phyloP scores from a whole-genome alignment of 2,113 vertebrate species.

The Cyprinodon brontotheroides region DNA sequence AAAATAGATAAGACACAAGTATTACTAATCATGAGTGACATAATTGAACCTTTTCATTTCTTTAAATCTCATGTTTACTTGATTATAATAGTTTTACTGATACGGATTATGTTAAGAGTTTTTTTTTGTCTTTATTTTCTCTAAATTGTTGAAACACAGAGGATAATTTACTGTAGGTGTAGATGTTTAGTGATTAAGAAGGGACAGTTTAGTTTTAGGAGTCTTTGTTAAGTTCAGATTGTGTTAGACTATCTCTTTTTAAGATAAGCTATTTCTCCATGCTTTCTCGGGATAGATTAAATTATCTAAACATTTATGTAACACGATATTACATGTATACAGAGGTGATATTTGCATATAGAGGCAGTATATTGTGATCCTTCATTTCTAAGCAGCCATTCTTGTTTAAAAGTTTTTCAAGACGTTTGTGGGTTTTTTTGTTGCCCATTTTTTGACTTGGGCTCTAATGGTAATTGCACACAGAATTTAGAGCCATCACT shows the following conservation, averaged over 20 bases:
- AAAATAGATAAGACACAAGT: conserved; percentile 77
- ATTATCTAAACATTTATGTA: conserved; percentile 76
- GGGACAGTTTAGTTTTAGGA: conserved; percentile 74
- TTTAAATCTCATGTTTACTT: conserved; percentile 77
- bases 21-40: conserved; percentile 78
- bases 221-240: conserved; percentile 75
- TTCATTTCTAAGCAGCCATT: conserved; percentile 68
- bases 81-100: conserved; percentile 75
- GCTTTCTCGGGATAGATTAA: conserved; percentile 65
- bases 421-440: conserved; percentile 50
- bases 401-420: conserved; percentile 47
- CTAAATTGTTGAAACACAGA: conserved; percentile 62
- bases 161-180: conserved; percentile 73
- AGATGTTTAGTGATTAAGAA: conserved; percentile 74
- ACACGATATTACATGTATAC: conserved; percentile 77
- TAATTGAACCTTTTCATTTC: conserved; percentile 71
- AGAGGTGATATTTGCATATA: conserved; percentile 78
- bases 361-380: conserved; percentile 75
- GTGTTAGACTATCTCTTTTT: conserved; percentile 77
- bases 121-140: conserved; percentile 64
- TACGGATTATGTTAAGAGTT: conserved; percentile 75
- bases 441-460: conserved; percentile 57
- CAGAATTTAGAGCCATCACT: conserved; percentile 72
- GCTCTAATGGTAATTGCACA: conserved; percentile 70
- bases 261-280: conserved; percentile 72